Evolutionary conservation across 2,113 vertebrate genomes (phyloP).

Genomic region (Syrrhaptes paradoxus): DNA sequence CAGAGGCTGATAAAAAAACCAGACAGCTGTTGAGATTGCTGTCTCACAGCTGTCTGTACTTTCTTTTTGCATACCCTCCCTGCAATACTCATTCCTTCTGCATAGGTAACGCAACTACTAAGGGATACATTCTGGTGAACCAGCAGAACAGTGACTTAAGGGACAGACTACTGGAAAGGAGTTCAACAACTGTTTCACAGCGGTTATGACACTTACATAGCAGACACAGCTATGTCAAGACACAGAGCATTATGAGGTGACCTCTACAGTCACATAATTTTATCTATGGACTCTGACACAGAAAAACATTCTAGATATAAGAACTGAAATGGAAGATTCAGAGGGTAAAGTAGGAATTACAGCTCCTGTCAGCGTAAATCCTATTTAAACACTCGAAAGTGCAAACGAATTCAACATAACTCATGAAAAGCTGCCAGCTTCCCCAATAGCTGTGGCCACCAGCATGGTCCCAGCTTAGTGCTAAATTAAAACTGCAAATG

Average conservation of each 20-base stretch:
- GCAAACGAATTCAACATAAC: not conserved
- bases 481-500: not conserved
- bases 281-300: not conserved
- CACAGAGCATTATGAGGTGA: not conserved
- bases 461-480: not conserved
- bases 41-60: not conserved
- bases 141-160: not conserved
- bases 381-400: not conserved
- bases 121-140: not conserved
- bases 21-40: not conserved
- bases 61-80: not conserved
- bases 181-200: not conserved
- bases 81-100: not conserved
- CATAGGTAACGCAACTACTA: not conserved
- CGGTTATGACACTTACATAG: not conserved
- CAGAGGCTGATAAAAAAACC: not conserved
- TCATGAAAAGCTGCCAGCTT: not conserved
- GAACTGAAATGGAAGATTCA: not conserved
- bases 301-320: not conserved
- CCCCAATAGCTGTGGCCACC: not conserved
- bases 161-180: not conserved
- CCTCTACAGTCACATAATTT: not conserved
- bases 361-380: not conserved
- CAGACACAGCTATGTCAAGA: not conserved
- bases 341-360: not conserved